Base-by-base conservation (phyloP, 2,797 vertebrate species). In the Rhynchonycteris naso region DNA sequence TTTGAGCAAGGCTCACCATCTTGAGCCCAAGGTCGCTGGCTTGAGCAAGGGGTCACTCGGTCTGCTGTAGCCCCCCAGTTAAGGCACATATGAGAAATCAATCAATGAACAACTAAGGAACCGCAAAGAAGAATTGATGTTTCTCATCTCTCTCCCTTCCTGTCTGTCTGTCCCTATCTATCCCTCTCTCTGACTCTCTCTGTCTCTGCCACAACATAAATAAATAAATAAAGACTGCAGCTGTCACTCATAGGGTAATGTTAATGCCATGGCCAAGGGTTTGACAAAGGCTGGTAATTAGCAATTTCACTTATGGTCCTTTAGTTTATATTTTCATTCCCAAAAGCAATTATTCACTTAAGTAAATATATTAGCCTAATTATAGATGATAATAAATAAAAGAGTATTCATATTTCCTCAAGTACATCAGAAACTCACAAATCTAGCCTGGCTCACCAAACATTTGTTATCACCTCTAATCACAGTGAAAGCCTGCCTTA, bases 251-350 rank as follows among this genome's bases (percentile, higher is more conserved):
- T 2, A 9, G 24, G 3, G 7, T 2, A 7, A 24, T 15, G 33
- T 33, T 47, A 81, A 33, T 43, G 18, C n/a, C 52, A 14, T 8
- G 35, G 68, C 47, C 66, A 52, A 88, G 35, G 26, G 5, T 52
- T 68, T 16, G 30, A 58, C 38, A 83, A 75, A 93, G 14, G 24
- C 52, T 68, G 38, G 52, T 30, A 59, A 68, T 83, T 76, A 83
- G 92, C 54, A 68, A 68, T 59, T 19, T 3, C 76, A 59, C 50
- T 83, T 63, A 76, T 19, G 59, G 26, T 59, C 52, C 24, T 76
- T 89, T n/a, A 66, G 59, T 52, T 52, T 88, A 68, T 82, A 38
- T 47, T 93, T 89, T 89, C 69, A 38, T 75, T 68, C n/a, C n/a
- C n/a, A 76, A 38, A 83, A 38, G 38, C 52, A 76, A 35, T 76